phyloP scores from a whole-genome alignment of 2,113 vertebrate genomes.

The Hippocampus mohnikei region DNA sequence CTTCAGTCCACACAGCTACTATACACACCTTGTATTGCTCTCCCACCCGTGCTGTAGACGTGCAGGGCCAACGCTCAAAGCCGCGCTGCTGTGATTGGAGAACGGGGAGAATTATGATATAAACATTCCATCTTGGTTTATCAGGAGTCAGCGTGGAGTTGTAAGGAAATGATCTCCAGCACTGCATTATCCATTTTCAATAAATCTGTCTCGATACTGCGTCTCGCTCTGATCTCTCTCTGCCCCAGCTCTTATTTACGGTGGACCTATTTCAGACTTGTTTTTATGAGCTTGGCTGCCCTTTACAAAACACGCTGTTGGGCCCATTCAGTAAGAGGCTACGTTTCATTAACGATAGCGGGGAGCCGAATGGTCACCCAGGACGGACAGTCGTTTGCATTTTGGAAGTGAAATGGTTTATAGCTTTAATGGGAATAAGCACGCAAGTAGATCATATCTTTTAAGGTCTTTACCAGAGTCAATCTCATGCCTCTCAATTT shows the following conservation, averaged over 20 bases:
- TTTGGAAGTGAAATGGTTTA: slow-evolving; percentile 15
- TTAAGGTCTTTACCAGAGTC: slow-evolving; percentile 4
- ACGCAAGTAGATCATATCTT: slow-evolving; percentile 9
- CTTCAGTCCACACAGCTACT: slow-evolving; percentile 47
- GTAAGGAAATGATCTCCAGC: slow-evolving; percentile 40
- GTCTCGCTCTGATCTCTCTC: slow-evolving; percentile 33
- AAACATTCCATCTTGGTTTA: slow-evolving; percentile 36
- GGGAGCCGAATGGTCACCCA: slow-evolving; percentile 6
- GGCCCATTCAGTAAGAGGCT: slow-evolving; percentile 9
- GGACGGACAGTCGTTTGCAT: slow-evolving; percentile 16
- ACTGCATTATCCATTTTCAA: slow-evolving; percentile 33
- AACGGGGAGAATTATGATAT: slow-evolving; percentile 34
- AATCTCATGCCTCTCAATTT: background rate
- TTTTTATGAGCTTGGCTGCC: slow-evolving; percentile 56
- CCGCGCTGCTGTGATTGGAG: slow-evolving; percentile 33
- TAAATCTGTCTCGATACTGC: slow-evolving; percentile 55
- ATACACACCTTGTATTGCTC: slow-evolving; percentile 40
- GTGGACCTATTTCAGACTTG: slow-evolving; percentile 46
- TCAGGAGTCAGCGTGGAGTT: slow-evolving; percentile 27
- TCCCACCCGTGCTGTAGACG: slow-evolving; percentile 31
- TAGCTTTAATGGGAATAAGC: background rate
- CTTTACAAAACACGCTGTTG: slow-evolving; percentile 24
- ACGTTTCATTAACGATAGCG: slow-evolving; percentile 28
- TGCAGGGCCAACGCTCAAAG: slow-evolving; percentile 29
- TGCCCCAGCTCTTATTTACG: slow-evolving; percentile 45